Evolutionary conservation across 2,888 invertebrate species (phyloP).

Genomic region (Cyclophora albipunctata): DNA sequence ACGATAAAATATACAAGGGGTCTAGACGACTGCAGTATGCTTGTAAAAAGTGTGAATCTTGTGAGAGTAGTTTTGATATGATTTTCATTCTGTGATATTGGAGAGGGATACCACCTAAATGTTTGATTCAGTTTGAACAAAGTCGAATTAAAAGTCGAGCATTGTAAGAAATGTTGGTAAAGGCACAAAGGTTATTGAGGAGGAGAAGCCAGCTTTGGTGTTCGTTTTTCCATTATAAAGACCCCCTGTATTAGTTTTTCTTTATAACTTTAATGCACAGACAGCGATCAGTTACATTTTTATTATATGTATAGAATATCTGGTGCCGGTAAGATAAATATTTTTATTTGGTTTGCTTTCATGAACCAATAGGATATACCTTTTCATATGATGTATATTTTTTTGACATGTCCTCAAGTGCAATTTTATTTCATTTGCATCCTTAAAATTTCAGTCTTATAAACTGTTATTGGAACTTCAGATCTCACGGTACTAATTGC

Average conservation of each 20-base stretch:
- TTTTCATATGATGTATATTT: slow-evolving; percentile 67
- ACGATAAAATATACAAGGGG: neutral
- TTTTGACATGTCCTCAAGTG: slow-evolving; percentile 74
- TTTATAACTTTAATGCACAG: too few relatives aligned
- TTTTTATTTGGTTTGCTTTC: slow-evolving; percentile 55
- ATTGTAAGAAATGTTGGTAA: slow-evolving; percentile 49
- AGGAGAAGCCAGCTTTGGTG: slow-evolving; percentile 71
- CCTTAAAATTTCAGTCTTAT: slow-evolving; percentile 48
- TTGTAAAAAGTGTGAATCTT: slow-evolving; percentile 42
- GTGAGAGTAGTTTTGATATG: slow-evolving; percentile 45
- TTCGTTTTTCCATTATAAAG: slow-evolving; percentile 36
- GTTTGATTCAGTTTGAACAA: slow-evolving; percentile 40
- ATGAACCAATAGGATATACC: slow-evolving; percentile 72
- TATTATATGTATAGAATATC: slow-evolving; percentile 18
- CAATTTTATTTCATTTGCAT: slow-evolving; percentile 68
- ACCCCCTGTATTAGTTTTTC: too few relatives aligned
- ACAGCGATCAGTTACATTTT: too few relatives aligned
- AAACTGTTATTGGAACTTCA: slow-evolving; percentile 62
- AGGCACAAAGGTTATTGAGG: slow-evolving; percentile 57
- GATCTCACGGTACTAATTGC: slow-evolving; percentile 70
- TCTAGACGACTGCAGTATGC: slow-evolving; percentile 12
- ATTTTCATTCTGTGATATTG: slow-evolving; percentile 69
- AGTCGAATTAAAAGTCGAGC: slow-evolving; percentile 32
- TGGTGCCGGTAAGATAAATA: slow-evolving; percentile 57
- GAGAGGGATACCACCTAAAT: slow-evolving; percentile 52